These are phyloP conservation scores for Protula sp. DNA, from an alignment of 2,888 invertebrate genomes.

Conservation along the genomic window DNA sequence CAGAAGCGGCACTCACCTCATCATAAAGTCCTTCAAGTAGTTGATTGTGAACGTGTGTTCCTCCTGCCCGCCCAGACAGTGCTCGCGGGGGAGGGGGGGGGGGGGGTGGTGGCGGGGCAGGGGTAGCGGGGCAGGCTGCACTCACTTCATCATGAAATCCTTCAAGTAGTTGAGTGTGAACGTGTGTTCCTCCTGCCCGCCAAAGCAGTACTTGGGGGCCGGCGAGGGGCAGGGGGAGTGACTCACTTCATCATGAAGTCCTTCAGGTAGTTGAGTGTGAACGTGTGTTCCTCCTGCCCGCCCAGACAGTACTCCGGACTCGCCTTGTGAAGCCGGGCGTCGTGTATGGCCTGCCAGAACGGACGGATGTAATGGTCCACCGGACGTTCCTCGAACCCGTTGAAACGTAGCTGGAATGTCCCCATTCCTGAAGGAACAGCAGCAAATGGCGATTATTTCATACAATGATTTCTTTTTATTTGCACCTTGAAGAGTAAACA, in stretches of 20 bases:
- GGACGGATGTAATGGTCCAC: slow-evolving; percentile 51
- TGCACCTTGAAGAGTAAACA: too few relatives aligned
- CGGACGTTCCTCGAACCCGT: slow-evolving; percentile 42
- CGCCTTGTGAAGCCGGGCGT: neutral
- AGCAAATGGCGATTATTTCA: too few relatives aligned
- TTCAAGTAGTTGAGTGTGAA: slow-evolving; percentile 38
- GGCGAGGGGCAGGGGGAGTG: too few relatives aligned
- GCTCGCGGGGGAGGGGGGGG: too few relatives aligned
- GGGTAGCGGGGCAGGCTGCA: too few relatives aligned
- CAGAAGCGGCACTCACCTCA: slow-evolving; percentile 25
- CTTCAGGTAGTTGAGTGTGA: slow-evolving; percentile 37
- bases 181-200: slow-evolving; percentile 35
- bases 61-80: slow-evolving; percentile 37
- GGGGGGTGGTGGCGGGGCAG: too few relatives aligned
- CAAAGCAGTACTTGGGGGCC: slow-evolving; percentile 40
- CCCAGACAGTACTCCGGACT: slow-evolving; percentile 31
- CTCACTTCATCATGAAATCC: slow-evolving; percentile 38
- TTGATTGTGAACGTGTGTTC: slow-evolving; percentile 38
- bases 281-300: slow-evolving; percentile 34
- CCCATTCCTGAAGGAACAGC: slow-evolving; percentile 24
- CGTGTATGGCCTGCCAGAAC: slow-evolving; percentile 32
- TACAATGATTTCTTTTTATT: too few relatives aligned
- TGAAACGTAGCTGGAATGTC: slow-evolving; percentile 41
- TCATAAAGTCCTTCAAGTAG: slow-evolving; percentile 40
- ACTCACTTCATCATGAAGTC: slow-evolving; percentile 38